Evolutionary conservation across 1,140 invertebrate species (phyloP), one percentile per base, ranked within the genome.

Genomic region (Diorhabda carinulata): DNA sequence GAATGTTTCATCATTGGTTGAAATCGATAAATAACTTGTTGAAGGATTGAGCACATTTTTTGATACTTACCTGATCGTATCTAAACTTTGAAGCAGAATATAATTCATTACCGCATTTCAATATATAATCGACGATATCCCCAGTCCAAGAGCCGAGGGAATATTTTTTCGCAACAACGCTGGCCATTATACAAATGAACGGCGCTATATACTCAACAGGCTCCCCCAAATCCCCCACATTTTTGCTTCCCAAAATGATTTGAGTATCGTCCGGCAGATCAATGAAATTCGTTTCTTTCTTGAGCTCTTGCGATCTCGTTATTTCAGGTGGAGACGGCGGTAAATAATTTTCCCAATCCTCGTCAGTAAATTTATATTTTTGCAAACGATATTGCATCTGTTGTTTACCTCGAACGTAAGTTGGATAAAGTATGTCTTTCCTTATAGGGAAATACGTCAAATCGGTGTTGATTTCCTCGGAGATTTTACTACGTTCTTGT

Each of bases 101-200:
- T n/a, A 86, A 72, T 68, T 83, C 82, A 59, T 79, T 76, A 1
- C 83, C 84, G 3, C 83, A 81, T 43, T 82, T 81, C 2, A 85
- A 71, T 2, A 84, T 78, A 65, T 85, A 85, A 71, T 83, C 81
- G 0, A 86, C 80, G 4, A 86, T 81, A 0, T 81, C 81, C 2
- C 67, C 8, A 0, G 81, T 82, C 84, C 84, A 86, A 0, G 84
- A 81, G 41, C 79, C 79, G 1, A 86, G 78, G 0, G 77, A 69
- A 66, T 85, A 85, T 66, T 86, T 86, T 71, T 84, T 82, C 3
- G 83, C 84, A 2, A 84, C 84, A 0, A 84, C 82, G 7, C 82
- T 78, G 3, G 84, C 84, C 83, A 86, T 85, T n/a, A 86, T 82
- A 4, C 83, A 82, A 0, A 81, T 78, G 71, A 85, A 86, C 0